These are phyloP conservation scores for Petrocephalus sullivani DNA, from an alignment of 2,797 vertebrate species.

Conservation along the genomic window DNA sequence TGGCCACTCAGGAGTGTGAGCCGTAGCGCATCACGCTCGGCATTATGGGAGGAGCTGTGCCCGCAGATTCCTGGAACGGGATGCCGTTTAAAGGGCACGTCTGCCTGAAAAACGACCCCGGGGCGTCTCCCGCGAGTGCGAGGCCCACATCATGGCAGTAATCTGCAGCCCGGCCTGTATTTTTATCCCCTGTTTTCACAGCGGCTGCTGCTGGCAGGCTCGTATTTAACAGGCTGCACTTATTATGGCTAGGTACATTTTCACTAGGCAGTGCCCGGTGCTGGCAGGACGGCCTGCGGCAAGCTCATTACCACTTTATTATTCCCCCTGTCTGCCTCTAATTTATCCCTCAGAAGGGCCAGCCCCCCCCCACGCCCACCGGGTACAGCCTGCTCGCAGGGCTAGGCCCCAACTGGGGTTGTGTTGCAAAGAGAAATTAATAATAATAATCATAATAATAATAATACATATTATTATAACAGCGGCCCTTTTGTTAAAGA, in stretches of 20 bases:
- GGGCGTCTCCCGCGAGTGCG: not conserved
- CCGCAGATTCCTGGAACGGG: not conserved
- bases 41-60: not conserved
- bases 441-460: not conserved
- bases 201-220: not conserved
- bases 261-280: slow-evolving; percentile 13
- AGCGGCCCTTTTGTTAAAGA: no score
- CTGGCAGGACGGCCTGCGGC: not conserved
- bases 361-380: not conserved
- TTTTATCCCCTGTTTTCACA: slow-evolving; percentile 8
- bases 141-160: not conserved
- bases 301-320: slow-evolving; percentile 19
- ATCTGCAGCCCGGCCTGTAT: not conserved
- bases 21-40: not conserved
- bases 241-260: slow-evolving; percentile 16
- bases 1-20: not conserved
- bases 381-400: not conserved
- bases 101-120: not conserved
- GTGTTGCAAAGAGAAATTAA: not conserved
- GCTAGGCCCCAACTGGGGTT: not conserved
- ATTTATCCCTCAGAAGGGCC: slow-evolving; percentile 1
- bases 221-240: not conserved
- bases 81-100: not conserved
- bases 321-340: slow-evolving; percentile 12
- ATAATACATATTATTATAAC: not conserved